phyloP scores from a whole-genome alignment of 2,888 invertebrate species.

The Ethmia dodecea region DNA sequence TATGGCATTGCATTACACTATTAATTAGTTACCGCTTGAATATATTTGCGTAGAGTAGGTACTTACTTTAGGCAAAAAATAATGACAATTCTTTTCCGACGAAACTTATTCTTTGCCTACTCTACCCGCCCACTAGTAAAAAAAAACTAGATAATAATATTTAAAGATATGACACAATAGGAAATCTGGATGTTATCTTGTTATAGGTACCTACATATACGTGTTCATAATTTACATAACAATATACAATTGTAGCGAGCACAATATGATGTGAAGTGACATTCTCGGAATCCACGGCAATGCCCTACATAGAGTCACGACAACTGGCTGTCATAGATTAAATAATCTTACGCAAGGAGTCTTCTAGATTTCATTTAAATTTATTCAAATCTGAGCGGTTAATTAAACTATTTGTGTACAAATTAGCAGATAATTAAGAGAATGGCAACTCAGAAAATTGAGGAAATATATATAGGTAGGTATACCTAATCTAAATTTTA shows the following conservation, averaged over 20 bases:
- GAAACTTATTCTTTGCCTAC: background rate
- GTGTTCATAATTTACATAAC: constrained; percentile 14
- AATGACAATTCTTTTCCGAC: too few species aligned
- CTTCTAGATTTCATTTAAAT: too few species aligned
- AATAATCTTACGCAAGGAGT: background rate
- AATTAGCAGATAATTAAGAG: too few species aligned
- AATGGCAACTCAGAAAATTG: too few species aligned
- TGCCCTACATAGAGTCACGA: constrained; percentile 29
- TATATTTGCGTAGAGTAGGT: too few species aligned
- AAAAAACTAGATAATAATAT: constrained; percentile 7
- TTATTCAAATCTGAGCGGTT: too few species aligned
- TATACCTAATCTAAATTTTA: too few species aligned
- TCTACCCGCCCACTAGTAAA: constrained; percentile 1
- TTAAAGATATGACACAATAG: constrained; percentile 22
- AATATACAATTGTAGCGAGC: constrained; percentile 9
- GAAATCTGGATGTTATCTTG: constrained; percentile 25
- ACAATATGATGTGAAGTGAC: constrained; percentile 16
- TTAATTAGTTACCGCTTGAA: too few species aligned
- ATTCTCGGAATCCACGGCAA: constrained; percentile 27
- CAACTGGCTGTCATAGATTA: constrained; percentile 15
- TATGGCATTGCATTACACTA: too few species aligned
- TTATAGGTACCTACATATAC: constrained; percentile 20
- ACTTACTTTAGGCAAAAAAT: too few species aligned
- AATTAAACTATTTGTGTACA: too few species aligned
- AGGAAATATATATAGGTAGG: too few species aligned